A percentile compares a stretch with the other conserved stretches of the same genome.
Conservation (phyloP, 2,888 invertebrate species). For the Cheilosia soror region DNA sequence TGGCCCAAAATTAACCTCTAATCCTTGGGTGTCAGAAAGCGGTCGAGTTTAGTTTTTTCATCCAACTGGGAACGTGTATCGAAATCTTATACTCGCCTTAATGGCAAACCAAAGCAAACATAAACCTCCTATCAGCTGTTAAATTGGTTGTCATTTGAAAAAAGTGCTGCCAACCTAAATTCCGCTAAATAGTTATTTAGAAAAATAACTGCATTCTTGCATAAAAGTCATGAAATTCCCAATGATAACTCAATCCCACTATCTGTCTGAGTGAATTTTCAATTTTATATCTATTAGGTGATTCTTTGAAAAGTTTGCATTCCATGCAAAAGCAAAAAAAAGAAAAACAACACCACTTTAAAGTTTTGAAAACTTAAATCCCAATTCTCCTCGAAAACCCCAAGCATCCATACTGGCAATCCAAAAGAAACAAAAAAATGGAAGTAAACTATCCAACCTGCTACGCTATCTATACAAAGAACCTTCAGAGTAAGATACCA, state of each 20-base stretch:
- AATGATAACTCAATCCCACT: background rate
- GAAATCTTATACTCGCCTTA: too few species aligned
- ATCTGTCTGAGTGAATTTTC: too few species aligned
- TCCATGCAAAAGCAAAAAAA: background rate
- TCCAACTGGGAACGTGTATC: too few species aligned
- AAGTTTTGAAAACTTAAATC: slow-evolving; percentile 1
- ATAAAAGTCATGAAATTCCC: background rate
- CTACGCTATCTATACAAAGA: slow-evolving; percentile 14
- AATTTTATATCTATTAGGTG: background rate
- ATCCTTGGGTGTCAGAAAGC: too few species aligned
- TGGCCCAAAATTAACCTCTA: too few species aligned
- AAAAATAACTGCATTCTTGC: too few species aligned
- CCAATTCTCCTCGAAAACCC: slow-evolving; percentile 7
- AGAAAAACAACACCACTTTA: background rate
- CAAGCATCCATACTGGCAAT: slow-evolving; percentile 6
- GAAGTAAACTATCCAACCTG: slow-evolving; percentile 24
- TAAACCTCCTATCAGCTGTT: too few species aligned
- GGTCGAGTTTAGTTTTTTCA: too few species aligned
- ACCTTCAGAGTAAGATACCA: slow-evolving; percentile 8
- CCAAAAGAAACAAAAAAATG: slow-evolving; percentile 12
- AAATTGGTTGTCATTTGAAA: too few species aligned
- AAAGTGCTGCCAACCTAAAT: too few species aligned
- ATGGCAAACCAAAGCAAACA: too few species aligned
- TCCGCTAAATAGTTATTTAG: too few species aligned
- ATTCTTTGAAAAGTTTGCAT: background rate